Conservation (phyloP, 2,797 vertebrate genomes). For the Pogoniulus pusillus region DNA sequence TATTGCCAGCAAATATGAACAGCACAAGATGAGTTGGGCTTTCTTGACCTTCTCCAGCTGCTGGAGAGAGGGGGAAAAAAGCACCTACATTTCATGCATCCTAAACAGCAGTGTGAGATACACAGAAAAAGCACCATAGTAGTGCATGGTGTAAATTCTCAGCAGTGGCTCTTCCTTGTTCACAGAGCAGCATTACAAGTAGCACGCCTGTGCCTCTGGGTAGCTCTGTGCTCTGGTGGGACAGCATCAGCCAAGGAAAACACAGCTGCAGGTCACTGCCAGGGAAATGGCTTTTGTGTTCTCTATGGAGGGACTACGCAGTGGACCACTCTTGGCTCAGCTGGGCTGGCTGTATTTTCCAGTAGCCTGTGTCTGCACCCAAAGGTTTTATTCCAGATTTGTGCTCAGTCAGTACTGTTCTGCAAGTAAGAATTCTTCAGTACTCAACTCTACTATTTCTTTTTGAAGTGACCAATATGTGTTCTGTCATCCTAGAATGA, state of each 20-base stretch:
- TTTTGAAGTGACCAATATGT: background rate
- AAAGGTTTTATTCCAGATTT: background rate
- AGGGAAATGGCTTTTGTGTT: background rate
- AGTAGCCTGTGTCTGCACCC: fast-evolving
- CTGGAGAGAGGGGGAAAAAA: background rate
- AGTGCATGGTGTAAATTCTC: fast-evolving
- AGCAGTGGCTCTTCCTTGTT: fast-evolving
- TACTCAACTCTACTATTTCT: background rate
- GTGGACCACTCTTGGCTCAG: fast-evolving
- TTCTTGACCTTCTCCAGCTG: background rate
- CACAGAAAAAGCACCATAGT: fast-evolving
- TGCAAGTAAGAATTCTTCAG: background rate
- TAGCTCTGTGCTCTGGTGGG: background rate
- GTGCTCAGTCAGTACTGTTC: background rate
- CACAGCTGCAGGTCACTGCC: background rate
- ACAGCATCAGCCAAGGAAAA: background rate
- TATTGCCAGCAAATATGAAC: background rate
- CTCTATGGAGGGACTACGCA: fast-evolving
- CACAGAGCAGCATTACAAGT: fast-evolving
- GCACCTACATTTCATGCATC: fast-evolving
- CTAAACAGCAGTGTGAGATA: fast-evolving
- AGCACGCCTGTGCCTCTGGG: background rate
- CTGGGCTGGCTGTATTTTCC: background rate
- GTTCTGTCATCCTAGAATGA: background rate
- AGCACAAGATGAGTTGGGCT: background rate